These are phyloP conservation scores for Polypedilum vanderplanki DNA, from an alignment of 1,140 invertebrate species.

Conservation along the genomic window DNA sequence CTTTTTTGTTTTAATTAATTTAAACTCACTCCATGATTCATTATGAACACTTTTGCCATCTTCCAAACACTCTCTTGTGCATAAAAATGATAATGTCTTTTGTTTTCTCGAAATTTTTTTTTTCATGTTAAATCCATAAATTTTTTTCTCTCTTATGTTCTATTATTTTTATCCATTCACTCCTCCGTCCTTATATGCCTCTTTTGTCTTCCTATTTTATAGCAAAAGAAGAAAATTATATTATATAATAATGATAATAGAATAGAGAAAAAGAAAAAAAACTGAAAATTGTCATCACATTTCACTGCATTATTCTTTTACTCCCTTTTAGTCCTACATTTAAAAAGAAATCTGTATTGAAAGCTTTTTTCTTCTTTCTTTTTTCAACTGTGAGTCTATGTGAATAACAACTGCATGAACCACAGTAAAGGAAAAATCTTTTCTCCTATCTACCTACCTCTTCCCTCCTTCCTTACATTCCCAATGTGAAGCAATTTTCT, in stretches of 20 bases:
- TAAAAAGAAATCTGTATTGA: too few species aligned
- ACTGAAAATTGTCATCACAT: constrained; percentile 11
- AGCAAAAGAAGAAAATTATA: background rate
- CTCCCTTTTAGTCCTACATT: too few species aligned
- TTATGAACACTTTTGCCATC: constrained; percentile 31
- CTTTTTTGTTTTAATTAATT: constrained; percentile 25
- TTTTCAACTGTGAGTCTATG: too few species aligned
- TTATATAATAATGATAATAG: constrained; percentile 23
- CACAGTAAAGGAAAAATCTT: too few species aligned
- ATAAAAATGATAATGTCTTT: constrained; percentile 28
- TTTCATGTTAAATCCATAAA: constrained; percentile 24
- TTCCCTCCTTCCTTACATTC: background rate
- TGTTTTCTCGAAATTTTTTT: background rate
- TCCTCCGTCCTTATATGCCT: background rate
- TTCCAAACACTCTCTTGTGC: constrained; percentile 29
- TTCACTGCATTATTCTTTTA: background rate
- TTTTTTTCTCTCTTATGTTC: background rate
- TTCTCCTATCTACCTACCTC: too few species aligned
- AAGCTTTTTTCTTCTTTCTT: too few species aligned
- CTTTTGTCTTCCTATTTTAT: background rate
- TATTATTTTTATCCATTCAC: background rate
- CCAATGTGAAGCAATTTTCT: constrained; percentile 16
- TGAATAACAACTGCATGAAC: too few species aligned
- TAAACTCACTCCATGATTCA: background rate
- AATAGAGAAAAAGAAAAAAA: constrained; percentile 28